These are phyloP conservation scores for Bubo scandiacus DNA, from an alignment of 2,113 vertebrate genomes.

Conservation along the genomic window DNA sequence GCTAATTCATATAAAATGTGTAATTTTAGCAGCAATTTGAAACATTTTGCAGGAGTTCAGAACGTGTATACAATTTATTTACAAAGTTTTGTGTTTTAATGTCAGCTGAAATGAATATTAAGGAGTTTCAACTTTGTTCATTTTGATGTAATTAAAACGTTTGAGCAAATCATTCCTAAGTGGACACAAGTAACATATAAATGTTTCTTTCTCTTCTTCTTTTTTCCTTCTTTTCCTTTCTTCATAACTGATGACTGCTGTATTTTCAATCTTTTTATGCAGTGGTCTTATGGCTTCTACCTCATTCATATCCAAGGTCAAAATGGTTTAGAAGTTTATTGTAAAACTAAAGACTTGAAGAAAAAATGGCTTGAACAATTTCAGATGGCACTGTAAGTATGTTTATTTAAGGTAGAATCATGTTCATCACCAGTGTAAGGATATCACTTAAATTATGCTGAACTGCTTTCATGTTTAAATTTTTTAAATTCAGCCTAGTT, in stretches of 20 bases:
- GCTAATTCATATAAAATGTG: background rate
- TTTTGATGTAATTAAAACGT: background rate
- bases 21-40: background rate
- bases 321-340: conserved; percentile 95
- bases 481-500: background rate
- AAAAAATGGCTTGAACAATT: conserved; percentile 99
- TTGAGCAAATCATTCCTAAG: background rate
- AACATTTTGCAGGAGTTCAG: background rate
- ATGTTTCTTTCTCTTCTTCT: no score
- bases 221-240: background rate
- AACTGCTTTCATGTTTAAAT: background rate
- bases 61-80: background rate
- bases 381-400: conserved; percentile 98
- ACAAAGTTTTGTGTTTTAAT: background rate
- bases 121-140: background rate
- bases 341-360: conserved; percentile 98
- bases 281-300: conserved; percentile 99
- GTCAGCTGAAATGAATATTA: background rate
- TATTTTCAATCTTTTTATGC: conserved; percentile 42
- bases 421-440: background rate
- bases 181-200: background rate
- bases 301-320: conserved; percentile 96
- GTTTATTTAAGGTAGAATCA: background rate
- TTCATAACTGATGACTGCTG: background rate
- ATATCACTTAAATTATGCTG: background rate